Percentiles rank a stretch among this genome's conserved stretches.
These are phyloP conservation scores for Haliclystus octoradiatus DNA, from an alignment of 30 jellyfish, hydroid and myxozoan species.

Conservation along the genomic window DNA sequence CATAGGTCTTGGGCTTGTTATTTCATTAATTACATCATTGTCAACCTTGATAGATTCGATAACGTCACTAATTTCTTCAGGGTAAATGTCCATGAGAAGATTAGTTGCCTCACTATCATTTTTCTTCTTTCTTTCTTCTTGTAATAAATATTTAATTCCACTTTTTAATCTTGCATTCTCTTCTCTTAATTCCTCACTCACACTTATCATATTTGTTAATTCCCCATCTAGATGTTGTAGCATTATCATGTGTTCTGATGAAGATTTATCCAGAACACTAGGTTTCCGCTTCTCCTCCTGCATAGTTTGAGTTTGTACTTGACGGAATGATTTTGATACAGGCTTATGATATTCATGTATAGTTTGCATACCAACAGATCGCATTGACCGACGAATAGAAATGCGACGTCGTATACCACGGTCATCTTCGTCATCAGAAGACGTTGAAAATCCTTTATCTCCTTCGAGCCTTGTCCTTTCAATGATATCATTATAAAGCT, in stretches of 20 bases:
- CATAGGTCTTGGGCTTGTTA: no score
- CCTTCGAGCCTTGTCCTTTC: background rate
- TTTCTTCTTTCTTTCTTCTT: background rate
- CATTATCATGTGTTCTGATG: background rate
- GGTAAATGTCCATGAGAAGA: background rate
- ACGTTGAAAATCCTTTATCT: background rate
- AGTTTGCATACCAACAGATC: background rate
- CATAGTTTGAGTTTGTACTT: background rate
- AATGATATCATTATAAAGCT: background rate
- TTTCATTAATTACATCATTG: background rate
- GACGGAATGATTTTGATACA: background rate
- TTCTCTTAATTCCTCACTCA: conserved; percentile 4
- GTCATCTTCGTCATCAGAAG: conserved; percentile 4
- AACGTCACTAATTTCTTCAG: background rate
- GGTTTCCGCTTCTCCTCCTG: background rate
- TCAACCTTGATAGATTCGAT: background rate
- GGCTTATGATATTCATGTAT: background rate
- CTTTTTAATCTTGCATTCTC: conserved; percentile 1
- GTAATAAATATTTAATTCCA: background rate
- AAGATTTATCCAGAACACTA: background rate
- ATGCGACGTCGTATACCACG: background rate
- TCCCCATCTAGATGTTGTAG: conserved; percentile 2
- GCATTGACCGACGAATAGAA: background rate
- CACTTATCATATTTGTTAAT: background rate
- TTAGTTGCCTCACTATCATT: background rate